A percentile compares a stretch with the other conserved stretches of the same genome.
phyloP scores from a whole-genome alignment of 1,140 invertebrate species.

The honey bee (Apis mellifera) region Amel_HAv3.1 CM009946.2:490501-491000 shows the following conservation, averaged over 20 bases:
- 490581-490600: neutral
- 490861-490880: neutral
- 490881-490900: neutral
- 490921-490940: neutral
- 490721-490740: too few species aligned
- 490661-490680: neutral
- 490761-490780: too few species aligned
- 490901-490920: neutral
- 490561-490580: constrained; percentile 4
- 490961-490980: neutral
- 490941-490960: neutral
- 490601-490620: neutral
- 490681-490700: neutral
- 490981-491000: neutral
- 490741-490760: too few species aligned
- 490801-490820: neutral
- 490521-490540: neutral
- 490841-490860: neutral
- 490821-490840: neutral
- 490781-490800: neutral
- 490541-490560: constrained; percentile 19
- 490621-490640: neutral
- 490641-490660: neutral
- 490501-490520: neutral
- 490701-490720: neutral